phyloP scores from a whole-genome alignment of 2,888 invertebrate species.

The Ophion slaviceki region DNA sequence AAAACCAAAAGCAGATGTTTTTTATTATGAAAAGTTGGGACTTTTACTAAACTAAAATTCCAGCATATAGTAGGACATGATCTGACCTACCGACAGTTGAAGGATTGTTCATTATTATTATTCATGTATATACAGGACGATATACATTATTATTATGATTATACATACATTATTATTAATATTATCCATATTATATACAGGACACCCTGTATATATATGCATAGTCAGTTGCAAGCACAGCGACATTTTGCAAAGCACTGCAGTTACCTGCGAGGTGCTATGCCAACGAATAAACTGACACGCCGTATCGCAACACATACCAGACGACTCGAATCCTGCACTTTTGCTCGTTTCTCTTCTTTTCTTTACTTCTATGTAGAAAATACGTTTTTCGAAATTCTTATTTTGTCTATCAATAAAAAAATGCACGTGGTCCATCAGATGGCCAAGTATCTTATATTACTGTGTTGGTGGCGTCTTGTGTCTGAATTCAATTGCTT shows the following conservation, averaged over 20 bases:
- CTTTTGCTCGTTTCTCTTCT: background rate
- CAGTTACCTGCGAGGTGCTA: background rate
- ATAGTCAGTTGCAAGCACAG: constrained; percentile 5
- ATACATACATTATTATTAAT: too few relatives aligned
- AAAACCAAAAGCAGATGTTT: too few relatives aligned
- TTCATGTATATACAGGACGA: too few relatives aligned
- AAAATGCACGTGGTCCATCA: background rate
- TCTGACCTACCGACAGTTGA: too few relatives aligned
- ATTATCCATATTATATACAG: too few relatives aligned
- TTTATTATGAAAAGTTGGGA: too few relatives aligned
- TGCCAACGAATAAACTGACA: background rate
- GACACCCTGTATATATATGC: background rate
- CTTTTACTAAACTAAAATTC: too few relatives aligned
- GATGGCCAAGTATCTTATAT: background rate
- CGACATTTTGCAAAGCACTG: background rate
- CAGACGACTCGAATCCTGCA: background rate
- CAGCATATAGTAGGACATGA: too few relatives aligned
- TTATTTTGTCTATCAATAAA: background rate
- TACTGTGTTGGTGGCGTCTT: background rate
- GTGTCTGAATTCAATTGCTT: background rate
- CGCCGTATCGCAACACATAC: background rate
- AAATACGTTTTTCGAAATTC: too few relatives aligned
- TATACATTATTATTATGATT: too few relatives aligned
- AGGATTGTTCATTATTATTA: too few relatives aligned
- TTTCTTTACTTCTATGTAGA: background rate